Conservation (phyloP, 1,140 invertebrate species). For the Pentalonia nigronervosa region DNA sequence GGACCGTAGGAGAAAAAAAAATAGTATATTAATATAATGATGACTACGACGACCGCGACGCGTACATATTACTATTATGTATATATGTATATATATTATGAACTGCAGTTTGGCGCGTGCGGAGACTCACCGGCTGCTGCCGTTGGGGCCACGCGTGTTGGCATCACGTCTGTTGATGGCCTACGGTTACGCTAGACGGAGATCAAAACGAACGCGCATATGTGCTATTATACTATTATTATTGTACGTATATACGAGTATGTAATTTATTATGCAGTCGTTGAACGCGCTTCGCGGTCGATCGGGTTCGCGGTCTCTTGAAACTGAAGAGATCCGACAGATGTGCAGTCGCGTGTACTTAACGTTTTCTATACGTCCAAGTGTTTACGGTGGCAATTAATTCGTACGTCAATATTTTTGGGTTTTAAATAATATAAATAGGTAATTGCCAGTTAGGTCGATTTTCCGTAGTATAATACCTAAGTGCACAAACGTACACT, state of each 20-base stretch:
- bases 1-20: slow-evolving; percentile 37
- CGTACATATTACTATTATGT: neutral
- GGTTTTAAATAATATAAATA: neutral
- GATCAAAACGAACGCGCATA: slow-evolving; percentile 46
- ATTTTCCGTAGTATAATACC: too few species aligned
- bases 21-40: neutral
- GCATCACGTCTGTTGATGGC: neutral
- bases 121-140: slow-evolving; percentile 45
- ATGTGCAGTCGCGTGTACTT: slow-evolving; percentile 25
- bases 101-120: slow-evolving; percentile 40
- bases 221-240: slow-evolving; percentile 9
- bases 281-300: neutral
- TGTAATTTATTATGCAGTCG: neutral
- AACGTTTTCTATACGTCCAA: too few species aligned
- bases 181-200: slow-evolving; percentile 27
- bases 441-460: neutral
- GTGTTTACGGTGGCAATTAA: neutral
- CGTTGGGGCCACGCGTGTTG: slow-evolving; percentile 42
- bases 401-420: neutral
- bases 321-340: slow-evolving; percentile 1
- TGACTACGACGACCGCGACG: slow-evolving; percentile 7
- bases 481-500: neutral
- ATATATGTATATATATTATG: neutral
- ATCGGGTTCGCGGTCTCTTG: slow-evolving; percentile 26
- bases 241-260: neutral